Evolutionary conservation across 2,888 invertebrate species (phyloP), one percentile per base, ranked within the genome.

Genomic region (Zygothrica quintamaculata): DNA sequence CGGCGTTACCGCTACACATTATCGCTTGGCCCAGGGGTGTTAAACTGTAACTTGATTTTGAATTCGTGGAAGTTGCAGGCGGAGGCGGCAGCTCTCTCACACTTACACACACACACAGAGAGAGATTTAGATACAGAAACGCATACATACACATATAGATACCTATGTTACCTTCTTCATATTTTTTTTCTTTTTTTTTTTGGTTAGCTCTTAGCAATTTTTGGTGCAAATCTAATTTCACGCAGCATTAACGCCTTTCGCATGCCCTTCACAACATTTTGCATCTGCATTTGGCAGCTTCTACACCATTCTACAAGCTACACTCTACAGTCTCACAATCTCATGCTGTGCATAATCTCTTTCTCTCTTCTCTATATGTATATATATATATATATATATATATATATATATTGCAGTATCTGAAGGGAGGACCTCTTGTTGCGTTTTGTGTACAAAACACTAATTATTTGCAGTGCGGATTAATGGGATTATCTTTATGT

Each of bases 161-260:
- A 33, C 59, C 65, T 69, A 50, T 46, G 56, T 51, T 11, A 8
- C 5, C 18, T 5, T 22, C 33, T 44, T 12, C 39, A 11, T 5
- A n/a, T 4, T 42, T 42, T 34, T n/a, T 25, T 9, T 5, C 29
- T n/a, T n/a, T 15, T 34, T 6, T 44, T 47, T 29, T 31, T 43
- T 18, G 43, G 8, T 44, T 39, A 26, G 16, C 51, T 34, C 15
- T 15, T 25, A 31, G 73, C 62, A 59, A 58, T 74, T 82, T 84
- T 81, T 74, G 79, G 66, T 74, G 84, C 84, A 90, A 90, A 90
- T 90, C 90, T 90, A 90, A 90, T 90, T 90, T 90, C 90, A 90
- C 89, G 90, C 90, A 88, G 90, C 84, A 90, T 90, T 90, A 90
- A 89, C 88, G 81, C 80, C 85, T 86, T 76, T 75, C 73, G 70